Conservation (phyloP, 2,888 invertebrate genomes). For the Andrena bucephala region DNA sequence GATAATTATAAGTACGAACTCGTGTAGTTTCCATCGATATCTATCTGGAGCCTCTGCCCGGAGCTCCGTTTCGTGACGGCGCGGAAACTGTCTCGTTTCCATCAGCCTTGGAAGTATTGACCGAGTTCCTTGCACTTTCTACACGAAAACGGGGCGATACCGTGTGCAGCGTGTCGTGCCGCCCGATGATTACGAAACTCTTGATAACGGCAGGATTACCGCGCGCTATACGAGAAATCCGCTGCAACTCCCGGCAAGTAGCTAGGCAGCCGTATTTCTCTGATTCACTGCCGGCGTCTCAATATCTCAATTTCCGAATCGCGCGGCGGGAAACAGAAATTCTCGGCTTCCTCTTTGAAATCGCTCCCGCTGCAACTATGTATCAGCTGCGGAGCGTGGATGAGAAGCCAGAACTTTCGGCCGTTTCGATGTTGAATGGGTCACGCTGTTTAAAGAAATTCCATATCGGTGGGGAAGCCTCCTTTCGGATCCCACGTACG, state of each 20-base stretch:
- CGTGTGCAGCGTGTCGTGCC: slow-evolving; percentile 5
- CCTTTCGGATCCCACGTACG: slow-evolving; percentile 20
- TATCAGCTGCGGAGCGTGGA: not conserved
- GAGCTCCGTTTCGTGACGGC: slow-evolving; percentile 5
- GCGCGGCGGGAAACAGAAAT: slow-evolving; percentile 33
- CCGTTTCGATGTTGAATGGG: no score
- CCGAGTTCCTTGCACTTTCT: slow-evolving; percentile 54
- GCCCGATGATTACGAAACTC: slow-evolving; percentile 48
- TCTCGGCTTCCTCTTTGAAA: not conserved
- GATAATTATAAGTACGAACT: slow-evolving; percentile 53
- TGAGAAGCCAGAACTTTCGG: no score
- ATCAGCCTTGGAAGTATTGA: slow-evolving; percentile 56
- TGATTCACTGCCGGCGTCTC: slow-evolving; percentile 44
- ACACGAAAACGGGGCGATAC: slow-evolving; percentile 52
- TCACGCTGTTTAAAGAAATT: no score
- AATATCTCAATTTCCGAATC: slow-evolving; percentile 51
- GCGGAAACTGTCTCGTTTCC: slow-evolving; percentile 20
- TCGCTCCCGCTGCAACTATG: not conserved
- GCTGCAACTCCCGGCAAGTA: slow-evolving; percentile 20
- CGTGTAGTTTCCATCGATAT: slow-evolving; percentile 37
- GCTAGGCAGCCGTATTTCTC: slow-evolving; percentile 4
- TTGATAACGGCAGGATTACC: slow-evolving; percentile 43
- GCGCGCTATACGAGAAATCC: slow-evolving; percentile 30
- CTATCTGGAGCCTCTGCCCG: not conserved
- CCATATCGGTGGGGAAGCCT: not conserved